Base-by-base conservation (phyloP, 1,140 invertebrate species). In the Aphaenogaster rudis region DNA sequence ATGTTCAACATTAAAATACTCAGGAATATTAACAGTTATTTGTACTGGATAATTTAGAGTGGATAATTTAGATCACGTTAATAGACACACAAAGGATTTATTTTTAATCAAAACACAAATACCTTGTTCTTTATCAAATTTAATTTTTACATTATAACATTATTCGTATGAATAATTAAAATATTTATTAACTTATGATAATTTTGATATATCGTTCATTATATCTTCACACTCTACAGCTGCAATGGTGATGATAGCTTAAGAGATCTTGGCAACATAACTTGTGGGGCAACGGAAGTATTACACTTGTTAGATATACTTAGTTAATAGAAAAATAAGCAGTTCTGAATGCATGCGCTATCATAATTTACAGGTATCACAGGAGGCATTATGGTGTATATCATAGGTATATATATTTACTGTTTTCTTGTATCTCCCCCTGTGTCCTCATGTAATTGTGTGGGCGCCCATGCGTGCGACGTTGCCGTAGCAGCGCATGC, bases 401-500 rank as follows among this genome's bases (percentile, higher is more conserved):
- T 33, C 52, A 61, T 45, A 59, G 39, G 52, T 84, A 69, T 50
- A 69, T 50, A 69, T 50, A 84, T 84, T 74, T 74, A 63, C 67
- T 74, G n/a, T 84, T 84, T 69, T 74, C 69, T 84, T 5, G 80
- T 36, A 45, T 13, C 67, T 36, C 80, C 54, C 72, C 4, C 9
- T 66, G 71, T 36, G 67, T 57, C 45, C 81, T 33, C 54, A 66
- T 57, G 21, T 45, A 67, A 78, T 71, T 59, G 78, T 81, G 67
- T 78, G 86, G 61, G 85, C 86, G 90, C 86, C 66, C 72, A 87
- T 88, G 86, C 81, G 87, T 87, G 69, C 71, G 57, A 81, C 74
- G 86, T 76, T 86, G 88, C 86, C 86, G 57, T 45, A 45, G n/a
- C 45, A 2, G 86, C 92, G 92, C 92, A 88, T 92, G 92, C 92